phyloP scores from a whole-genome alignment of 2,797 vertebrate genomes.

The Hybognathus amarus region DNA sequence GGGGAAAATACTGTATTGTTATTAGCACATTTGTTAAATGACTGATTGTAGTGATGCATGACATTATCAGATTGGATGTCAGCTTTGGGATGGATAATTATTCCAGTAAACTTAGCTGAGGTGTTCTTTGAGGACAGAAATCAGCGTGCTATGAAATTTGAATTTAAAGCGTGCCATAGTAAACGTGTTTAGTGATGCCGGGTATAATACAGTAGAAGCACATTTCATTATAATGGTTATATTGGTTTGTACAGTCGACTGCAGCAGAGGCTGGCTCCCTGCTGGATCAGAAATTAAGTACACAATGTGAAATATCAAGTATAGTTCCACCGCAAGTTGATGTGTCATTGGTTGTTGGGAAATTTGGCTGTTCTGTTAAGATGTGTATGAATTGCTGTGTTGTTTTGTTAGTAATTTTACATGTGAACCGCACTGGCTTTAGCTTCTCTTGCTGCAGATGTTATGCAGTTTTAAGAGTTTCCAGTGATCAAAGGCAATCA shows the following conservation, averaged over 20 bases:
- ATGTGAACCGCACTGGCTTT: slow-evolving; percentile 51
- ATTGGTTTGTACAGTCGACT: slow-evolving; percentile 47
- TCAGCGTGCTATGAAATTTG: not conserved
- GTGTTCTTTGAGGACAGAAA: not conserved
- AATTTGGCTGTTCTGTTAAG: not conserved
- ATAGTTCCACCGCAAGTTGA: not conserved
- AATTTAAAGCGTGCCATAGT: not conserved
- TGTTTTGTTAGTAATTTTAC: slow-evolving; percentile 50
- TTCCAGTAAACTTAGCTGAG: slow-evolving; percentile 10
- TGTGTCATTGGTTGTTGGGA: slow-evolving; percentile 10
- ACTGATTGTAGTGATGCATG: slow-evolving; percentile 13
- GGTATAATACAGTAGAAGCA: not conserved
- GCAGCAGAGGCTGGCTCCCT: slow-evolving; percentile 58
- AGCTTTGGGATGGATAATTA: not conserved
- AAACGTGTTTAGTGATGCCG: not conserved
- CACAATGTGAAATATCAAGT: slow-evolving; percentile 39
- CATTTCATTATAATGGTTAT: not conserved
- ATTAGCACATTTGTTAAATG: not conserved
- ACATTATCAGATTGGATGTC: not conserved
- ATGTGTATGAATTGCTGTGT: slow-evolving; percentile 13
- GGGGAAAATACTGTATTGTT: not conserved
- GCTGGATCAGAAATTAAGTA: slow-evolving; percentile 39
- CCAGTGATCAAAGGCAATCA: slow-evolving; percentile 35
- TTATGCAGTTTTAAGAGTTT: slow-evolving; percentile 21
- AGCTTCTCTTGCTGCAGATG: slow-evolving; percentile 21